phyloP scores from a whole-genome alignment of 2,113 vertebrate species.

The Pagrus major region DNA sequence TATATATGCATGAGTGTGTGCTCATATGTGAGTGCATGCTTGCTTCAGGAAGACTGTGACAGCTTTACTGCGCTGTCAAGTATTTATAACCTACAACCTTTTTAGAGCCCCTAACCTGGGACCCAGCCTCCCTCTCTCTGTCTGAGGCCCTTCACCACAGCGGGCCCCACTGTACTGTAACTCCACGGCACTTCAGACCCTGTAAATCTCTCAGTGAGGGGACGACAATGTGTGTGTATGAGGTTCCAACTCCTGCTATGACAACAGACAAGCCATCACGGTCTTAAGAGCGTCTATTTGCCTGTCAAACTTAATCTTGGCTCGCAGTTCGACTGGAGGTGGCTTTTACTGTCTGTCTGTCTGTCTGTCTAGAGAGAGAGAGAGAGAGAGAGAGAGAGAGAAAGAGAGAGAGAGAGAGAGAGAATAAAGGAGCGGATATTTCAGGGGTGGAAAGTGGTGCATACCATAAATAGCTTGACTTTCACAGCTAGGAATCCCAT shows the following conservation, averaged over 20 bases:
- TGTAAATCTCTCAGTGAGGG: conserved; percentile 69
- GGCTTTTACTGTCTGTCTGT: conserved; percentile 72
- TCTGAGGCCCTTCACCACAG: conserved; percentile 53
- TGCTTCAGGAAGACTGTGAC: conserved; percentile 76
- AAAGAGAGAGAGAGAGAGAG: conserved; percentile 31
- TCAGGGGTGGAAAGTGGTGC: conserved; percentile 67
- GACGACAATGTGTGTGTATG: conserved; percentile 21
- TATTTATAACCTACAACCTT: conserved; percentile 83
- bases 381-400: conserved; percentile 23
- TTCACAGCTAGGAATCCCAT: conserved; percentile 72
- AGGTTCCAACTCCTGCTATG: conserved; percentile 55
- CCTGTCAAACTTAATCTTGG: conserved; percentile 77
- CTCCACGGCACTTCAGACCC: conserved; percentile 50
- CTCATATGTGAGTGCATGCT: conserved; percentile 45
- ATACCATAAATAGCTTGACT: conserved; percentile 78
- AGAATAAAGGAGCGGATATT: conserved; percentile 56
- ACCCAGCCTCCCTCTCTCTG: conserved; percentile 41
- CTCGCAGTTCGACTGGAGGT: conserved; percentile 59
- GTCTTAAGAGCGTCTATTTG: conserved; percentile 74
- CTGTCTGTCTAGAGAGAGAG: too few relatives aligned
- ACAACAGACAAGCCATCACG: conserved; percentile 71
- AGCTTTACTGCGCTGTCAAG: conserved; percentile 77
- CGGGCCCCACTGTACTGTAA: conserved; percentile 57
- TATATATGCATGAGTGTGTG: conserved; percentile 18
- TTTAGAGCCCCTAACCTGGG: conserved; percentile 65